Evolutionary conservation across 2,888 invertebrate genomes (phyloP).

Genomic region (Heteropelma amictum): DNA sequence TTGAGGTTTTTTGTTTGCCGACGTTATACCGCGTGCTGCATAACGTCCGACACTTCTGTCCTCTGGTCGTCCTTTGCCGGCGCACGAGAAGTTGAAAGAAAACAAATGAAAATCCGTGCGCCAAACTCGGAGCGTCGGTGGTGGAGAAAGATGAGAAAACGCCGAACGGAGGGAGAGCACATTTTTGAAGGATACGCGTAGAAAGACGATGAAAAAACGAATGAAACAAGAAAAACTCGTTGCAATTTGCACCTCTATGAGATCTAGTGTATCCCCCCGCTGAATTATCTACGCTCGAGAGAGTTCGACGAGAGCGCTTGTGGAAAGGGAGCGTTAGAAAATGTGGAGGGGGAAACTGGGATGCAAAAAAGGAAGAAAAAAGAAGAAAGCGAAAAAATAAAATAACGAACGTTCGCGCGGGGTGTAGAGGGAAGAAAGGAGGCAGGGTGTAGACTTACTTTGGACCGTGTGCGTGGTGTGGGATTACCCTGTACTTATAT

Average conservation of each 20-base stretch:
- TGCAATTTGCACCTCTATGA: slow-evolving; percentile 69
- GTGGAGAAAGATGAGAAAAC: neutral
- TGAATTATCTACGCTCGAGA: slow-evolving; percentile 67
- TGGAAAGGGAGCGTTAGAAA: slow-evolving; percentile 41
- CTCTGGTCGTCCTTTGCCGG: no score
- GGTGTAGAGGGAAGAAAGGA: slow-evolving; percentile 54
- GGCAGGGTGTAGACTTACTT: slow-evolving; percentile 76
- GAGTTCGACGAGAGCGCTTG: slow-evolving; percentile 14
- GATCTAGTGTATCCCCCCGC: slow-evolving; percentile 73
- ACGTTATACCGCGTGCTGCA: no score
- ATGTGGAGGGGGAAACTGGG: slow-evolving; percentile 17
- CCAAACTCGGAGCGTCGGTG: no score
- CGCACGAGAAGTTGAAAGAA: neutral
- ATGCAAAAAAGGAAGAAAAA: neutral
- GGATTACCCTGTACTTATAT: slow-evolving; percentile 77
- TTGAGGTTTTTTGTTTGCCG: no score
- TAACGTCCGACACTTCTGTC: no score
- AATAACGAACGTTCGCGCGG: slow-evolving; percentile 39
- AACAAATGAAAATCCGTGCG: neutral
- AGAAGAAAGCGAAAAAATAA: neutral
- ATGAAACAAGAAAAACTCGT: slow-evolving; percentile 56
- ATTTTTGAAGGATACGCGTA: neutral
- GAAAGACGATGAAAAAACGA: no score
- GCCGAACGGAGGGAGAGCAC: neutral
- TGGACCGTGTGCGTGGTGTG: slow-evolving; percentile 74